Evolutionary conservation across 2,888 invertebrate species (phyloP), one percentile per base, ranked within the genome.

Genomic region (Leptogaster cylindrica): DNA sequence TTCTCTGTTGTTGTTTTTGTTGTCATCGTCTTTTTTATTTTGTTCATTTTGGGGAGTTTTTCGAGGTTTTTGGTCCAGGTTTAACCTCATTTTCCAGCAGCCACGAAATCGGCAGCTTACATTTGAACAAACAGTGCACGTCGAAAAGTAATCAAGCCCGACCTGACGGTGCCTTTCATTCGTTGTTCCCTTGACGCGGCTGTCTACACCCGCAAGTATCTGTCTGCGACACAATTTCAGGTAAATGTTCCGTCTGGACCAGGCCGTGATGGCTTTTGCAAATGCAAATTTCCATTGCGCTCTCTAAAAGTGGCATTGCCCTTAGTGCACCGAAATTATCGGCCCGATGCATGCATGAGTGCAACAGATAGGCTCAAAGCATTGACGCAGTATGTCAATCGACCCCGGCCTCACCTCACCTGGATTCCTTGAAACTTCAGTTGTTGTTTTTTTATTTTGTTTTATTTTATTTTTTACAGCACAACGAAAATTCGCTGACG

Each of bases 71-170:
- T n/a, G 61, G 61, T 27, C 44, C 61, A 28, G 44, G 41, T 44
- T 12, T 61, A 61, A 28, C 61, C 61, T 28, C 61, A 44, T 44
- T 61, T 61, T n/a, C n/a, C 61, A 10, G 27, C 16, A 16, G 61
- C 41, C 61, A 61, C 16, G 61, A 61, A 41, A 61, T n/a, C 61
- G 28, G 41, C 27, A 44, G 44, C 41, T 25, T 44, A 61, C 61
- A 61, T 61, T 61, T 61, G 61, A 27, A 44, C 18, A 61, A 61
- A 61, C 44, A 61, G n/a, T 61, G 61, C 61, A 44, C 61, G 61
- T 61, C 61, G 61, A 61, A 44, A 41, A 44, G 61, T 61, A 44
- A 61, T 61, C 61, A 61, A 61, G 44, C 44, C 41, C 44, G 61
- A 44, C 61, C 61, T 44, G 61, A 27, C 61, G 61, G 61, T 61